phyloP scores from a whole-genome alignment of 2,888 invertebrate genomes.

The Andrena praecox region DNA sequence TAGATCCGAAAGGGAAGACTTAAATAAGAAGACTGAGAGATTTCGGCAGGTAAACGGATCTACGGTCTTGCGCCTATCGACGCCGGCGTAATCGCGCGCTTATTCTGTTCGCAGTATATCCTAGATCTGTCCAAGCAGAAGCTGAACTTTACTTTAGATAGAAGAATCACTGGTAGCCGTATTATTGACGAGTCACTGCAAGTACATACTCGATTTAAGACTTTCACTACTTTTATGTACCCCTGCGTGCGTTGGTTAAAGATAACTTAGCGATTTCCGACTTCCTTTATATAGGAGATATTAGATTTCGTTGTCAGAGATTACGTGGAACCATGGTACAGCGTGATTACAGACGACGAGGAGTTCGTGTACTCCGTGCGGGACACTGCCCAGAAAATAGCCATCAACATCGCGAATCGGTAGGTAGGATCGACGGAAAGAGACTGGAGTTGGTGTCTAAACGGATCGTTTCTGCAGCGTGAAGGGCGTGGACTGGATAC shows the following conservation, averaged over 20 bases:
- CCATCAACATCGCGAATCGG: constrained; percentile 88
- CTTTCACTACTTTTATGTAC: constrained; percentile 15
- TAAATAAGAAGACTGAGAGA: constrained; percentile 82
- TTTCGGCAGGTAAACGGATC: constrained; percentile 77
- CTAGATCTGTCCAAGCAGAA: constrained; percentile 79
- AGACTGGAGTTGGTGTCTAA: neutral
- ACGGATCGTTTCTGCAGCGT: constrained; percentile 83
- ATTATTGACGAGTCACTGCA: constrained; percentile 94
- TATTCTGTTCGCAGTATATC: constrained; percentile 71
- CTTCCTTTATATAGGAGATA: constrained; percentile 87
- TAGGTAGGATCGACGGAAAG: constrained; percentile 64
- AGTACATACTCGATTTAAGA: constrained; percentile 79
- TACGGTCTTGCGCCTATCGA: neutral
- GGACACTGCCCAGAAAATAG: constrained; percentile 89
- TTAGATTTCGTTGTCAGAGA: constrained; percentile 92
- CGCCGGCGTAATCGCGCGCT: neutral
- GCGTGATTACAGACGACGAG: constrained; percentile 89
- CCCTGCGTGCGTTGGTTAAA: neutral
- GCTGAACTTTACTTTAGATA: constrained; percentile 85
- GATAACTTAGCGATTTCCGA: constrained; percentile 27
- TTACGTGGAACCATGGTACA: constrained; percentile 92
- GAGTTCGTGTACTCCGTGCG: constrained; percentile 91
- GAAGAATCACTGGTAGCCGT: constrained; percentile 93
- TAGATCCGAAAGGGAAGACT: constrained; percentile 80
- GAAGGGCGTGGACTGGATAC: constrained; percentile 96